Conservation (phyloP, 2,888 invertebrate genomes). For the Sarcophaga subvicina region DNA sequence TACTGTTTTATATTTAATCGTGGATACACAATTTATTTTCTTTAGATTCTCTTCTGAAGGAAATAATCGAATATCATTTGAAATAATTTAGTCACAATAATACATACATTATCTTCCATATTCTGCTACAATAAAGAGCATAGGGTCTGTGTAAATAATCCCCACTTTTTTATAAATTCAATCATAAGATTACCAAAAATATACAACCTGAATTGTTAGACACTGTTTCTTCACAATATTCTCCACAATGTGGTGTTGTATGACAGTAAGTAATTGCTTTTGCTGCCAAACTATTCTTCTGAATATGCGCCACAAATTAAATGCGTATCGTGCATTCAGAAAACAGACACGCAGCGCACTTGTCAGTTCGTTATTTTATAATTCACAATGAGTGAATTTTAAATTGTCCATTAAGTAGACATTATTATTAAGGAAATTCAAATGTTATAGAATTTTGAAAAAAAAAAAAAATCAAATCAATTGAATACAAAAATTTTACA, state of each 20-base stretch:
- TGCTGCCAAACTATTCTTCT: not conserved
- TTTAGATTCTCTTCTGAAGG: no score
- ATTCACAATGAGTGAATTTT: slow-evolving; percentile 79
- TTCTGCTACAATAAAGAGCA: no score
- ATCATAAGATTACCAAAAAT: not conserved
- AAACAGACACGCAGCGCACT: not conserved
- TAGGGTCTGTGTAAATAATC: no score
- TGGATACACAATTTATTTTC: no score
- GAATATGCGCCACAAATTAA: not conserved
- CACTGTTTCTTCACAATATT: not conserved
- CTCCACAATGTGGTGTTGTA: not conserved
- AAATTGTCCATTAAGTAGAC: slow-evolving; percentile 77
- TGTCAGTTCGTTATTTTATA: slow-evolving; percentile 70
- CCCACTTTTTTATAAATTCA: not conserved
- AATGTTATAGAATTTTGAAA: not conserved
- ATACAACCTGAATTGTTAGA: not conserved
- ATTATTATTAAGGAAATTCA: slow-evolving; percentile 46
- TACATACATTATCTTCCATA: no score
- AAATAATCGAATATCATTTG: no score
- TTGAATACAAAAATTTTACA: no score
- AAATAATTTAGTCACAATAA: no score
- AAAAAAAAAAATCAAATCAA: no score
- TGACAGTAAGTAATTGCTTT: not conserved
- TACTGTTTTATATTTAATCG: no score
- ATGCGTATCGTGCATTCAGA: not conserved